Base-by-base conservation (phyloP, 2,113 vertebrate genomes). In the Atherinomorus stipes region DNA sequence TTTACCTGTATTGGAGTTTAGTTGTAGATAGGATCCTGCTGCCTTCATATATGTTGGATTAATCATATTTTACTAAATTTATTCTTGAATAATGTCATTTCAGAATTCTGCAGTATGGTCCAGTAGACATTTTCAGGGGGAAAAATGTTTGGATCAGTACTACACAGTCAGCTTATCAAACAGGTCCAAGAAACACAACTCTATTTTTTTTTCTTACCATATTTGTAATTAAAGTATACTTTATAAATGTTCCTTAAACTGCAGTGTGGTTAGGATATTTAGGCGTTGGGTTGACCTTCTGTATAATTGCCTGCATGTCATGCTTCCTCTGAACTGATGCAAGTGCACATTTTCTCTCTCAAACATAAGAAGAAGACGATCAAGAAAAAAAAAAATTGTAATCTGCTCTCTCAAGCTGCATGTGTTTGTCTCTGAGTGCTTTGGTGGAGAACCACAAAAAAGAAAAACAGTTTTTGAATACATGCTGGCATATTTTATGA, bases 271-370 rank as follows among this genome's bases (percentile, higher is more conserved):
- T 31, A 12, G 9, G 31, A n/a, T 56, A 22, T 63, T 47, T 50
- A 40, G 21, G 58, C 18, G 13, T 10, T 62, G 40, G 28, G 9
- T 37, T 50, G 1, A 7, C 18, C 18, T 37, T 34, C n/a, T n/a
- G n/a, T n/a, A 21, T 1, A 45, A 13, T 40, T 65, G 50, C 15
- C 18, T 45, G 62, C 23, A 19, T 15, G 2, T 59, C 34, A 59
- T n/a, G n/a, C n/a, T n/a, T 60, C 52, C 18, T 16, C 3, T 53
- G 11, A 74, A 61, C 65, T 61, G 47, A 72, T 65, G 62, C 64
- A 52, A 19, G 57, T 44, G 40, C 26, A 40, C 22, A 25, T 16
- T 64, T 71, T 67, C 38, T 66, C 45, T 50, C 34, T 51, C 11
- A 22, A 19, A 59, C 54, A 6, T 16, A 42, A 49, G 45, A 50